Percentiles rank a stretch among this genome's conserved stretches.
Evolutionary conservation across 2,113 vertebrate species (phyloP).

Genomic region (Struthidea cinerea): DNA sequence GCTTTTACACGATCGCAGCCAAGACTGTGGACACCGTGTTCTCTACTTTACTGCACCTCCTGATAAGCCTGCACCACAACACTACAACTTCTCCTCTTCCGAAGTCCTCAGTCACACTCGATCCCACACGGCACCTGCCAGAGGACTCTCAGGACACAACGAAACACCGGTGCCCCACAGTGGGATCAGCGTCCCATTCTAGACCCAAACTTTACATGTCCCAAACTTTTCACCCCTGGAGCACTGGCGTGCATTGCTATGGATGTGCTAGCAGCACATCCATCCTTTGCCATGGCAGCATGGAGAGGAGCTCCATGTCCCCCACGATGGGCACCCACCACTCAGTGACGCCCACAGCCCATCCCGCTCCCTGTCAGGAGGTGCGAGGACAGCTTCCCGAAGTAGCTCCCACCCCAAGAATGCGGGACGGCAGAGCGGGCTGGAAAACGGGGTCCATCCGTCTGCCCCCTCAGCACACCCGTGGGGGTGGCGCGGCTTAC

Average conservation of each 20-base stretch:
- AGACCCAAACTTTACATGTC: neutral
- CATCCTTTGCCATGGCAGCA: neutral
- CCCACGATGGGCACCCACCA: rapidly evolving
- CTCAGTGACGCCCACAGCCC: neutral
- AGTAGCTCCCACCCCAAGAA: neutral
- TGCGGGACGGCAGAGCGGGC: neutral
- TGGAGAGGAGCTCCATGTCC: neutral
- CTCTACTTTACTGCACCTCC: neutral
- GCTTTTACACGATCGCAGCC: neutral
- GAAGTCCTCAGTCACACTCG: neutral
- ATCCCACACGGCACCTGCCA: neutral
- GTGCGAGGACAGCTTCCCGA: neutral
- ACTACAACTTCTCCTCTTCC: neutral
- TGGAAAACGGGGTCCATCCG: rapidly evolving
- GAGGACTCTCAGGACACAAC: neutral
- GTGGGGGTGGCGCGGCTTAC: conserved; percentile 64
- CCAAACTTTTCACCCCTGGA: neutral
- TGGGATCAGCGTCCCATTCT: neutral
- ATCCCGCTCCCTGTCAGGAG: neutral
- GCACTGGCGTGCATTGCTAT: neutral
- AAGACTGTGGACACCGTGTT: neutral
- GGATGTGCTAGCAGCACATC: neutral
- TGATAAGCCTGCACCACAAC: neutral
- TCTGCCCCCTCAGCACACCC: neutral
- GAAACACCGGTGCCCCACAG: neutral